Evolutionary conservation across 2,113 vertebrate species (phyloP).

Genomic region (Plecotus auritus): DNA sequence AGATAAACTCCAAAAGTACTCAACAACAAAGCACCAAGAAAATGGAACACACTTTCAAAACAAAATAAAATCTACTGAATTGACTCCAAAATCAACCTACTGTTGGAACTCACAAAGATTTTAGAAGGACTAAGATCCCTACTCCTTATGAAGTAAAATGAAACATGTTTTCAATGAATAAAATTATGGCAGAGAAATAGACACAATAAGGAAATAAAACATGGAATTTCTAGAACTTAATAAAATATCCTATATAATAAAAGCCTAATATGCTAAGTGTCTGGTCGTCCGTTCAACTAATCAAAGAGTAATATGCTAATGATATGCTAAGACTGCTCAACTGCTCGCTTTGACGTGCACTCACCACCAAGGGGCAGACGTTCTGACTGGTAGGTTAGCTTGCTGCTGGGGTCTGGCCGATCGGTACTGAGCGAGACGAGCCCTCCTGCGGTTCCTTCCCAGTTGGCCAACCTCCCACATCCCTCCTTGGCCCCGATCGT

Average conservation of each 20-base stretch:
- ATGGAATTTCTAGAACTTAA: background rate
- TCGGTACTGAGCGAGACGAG: too few relatives aligned
- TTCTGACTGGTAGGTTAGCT: too few relatives aligned
- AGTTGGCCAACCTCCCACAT: too few relatives aligned
- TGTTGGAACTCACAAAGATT: background rate
- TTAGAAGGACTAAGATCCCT: background rate
- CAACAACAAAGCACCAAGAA: background rate
- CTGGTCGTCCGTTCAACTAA: accelerated
- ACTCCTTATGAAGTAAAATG: background rate
- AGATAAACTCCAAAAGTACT: background rate
- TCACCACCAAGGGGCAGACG: too few relatives aligned
- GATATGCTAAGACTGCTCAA: too few relatives aligned
- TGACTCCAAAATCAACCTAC: background rate
- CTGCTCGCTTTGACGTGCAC: too few relatives aligned
- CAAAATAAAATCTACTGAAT: background rate
- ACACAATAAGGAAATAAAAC: background rate
- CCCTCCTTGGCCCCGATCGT: too few relatives aligned
- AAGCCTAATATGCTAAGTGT: too few relatives aligned
- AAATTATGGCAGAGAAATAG: background rate
- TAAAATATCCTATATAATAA: background rate
- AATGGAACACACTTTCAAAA: background rate
- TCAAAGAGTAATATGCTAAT: too few relatives aligned
- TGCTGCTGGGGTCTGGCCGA: too few relatives aligned
- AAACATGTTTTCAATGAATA: background rate
- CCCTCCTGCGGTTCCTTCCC: too few relatives aligned